Base-by-base conservation (phyloP, 2,113 vertebrate species). In the Pelmatolapia mariae region DNA sequence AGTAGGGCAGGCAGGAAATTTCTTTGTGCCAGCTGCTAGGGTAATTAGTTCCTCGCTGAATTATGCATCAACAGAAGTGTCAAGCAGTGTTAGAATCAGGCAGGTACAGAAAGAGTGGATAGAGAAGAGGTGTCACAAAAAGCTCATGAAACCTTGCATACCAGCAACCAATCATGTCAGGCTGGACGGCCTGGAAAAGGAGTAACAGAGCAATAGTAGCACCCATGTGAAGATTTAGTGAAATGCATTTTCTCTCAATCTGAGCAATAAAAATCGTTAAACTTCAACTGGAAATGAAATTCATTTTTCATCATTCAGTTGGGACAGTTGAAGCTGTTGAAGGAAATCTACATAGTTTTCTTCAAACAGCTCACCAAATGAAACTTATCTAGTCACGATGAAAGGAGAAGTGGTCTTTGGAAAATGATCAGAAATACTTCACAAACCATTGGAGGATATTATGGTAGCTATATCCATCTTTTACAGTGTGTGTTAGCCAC, bases 31-130 rank as follows among this genome's bases (percentile, higher is more conserved):
- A 95, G 94, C 94, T 93, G 93, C 92, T 91, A 92, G 91, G 86
- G 92, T 95, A 96, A 96, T 96, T 96, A 95, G 93, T 94, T 93
- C 89, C 91, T 96, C 82, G n/a, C 88, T 96, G 95, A 95, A 96
- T 96, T 95, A 96, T 95, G 93, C 94, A 95, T 95, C 92, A 93
- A 94, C 83, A 89, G 83, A 96, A 93, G 93, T 95, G 94, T 93
- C 93, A 91, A 87, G 81, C 85, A 82, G 89, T 66, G 86, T 95
- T 96, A 94, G 88, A 93, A 84, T 89, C 82, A 93, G 81, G 86
- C 82, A 95, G 90, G 91, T 90, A 92, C 80, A 89, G 89, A 89
- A 80, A 91, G 89, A 85, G 87, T 76, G 86, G 91, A 90, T 87
- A 90, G 89, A 87, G 54, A 84, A 92, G 89, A 79, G 90, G 87